phyloP scores from a whole-genome alignment of 2,113 vertebrate genomes.

The Psittacara wagleri region DNA sequence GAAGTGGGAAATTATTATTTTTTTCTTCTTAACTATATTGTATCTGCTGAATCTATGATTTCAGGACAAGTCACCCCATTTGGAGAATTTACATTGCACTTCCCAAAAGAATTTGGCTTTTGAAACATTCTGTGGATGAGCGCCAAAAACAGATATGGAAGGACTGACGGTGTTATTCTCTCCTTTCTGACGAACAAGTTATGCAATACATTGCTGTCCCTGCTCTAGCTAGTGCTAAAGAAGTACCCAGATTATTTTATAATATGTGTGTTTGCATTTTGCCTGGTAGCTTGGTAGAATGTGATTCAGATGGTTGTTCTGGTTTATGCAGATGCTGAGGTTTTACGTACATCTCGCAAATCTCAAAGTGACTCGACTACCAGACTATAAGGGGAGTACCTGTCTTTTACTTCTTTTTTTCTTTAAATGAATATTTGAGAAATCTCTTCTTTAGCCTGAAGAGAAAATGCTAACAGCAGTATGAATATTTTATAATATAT shows the following conservation, averaged over 20 bases:
- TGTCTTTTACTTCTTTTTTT: background rate
- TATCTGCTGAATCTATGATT: background rate
- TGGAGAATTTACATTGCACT: background rate
- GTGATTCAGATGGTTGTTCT: background rate
- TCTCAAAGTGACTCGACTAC: background rate
- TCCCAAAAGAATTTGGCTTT: background rate
- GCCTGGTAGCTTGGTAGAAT: background rate
- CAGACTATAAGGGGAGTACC: background rate
- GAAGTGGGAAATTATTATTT: background rate
- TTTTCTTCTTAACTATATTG: background rate
- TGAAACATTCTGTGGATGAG: background rate
- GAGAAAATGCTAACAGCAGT: background rate
- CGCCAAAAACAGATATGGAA: background rate
- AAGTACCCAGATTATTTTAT: background rate
- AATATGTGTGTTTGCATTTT: background rate
- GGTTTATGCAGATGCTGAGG: background rate
- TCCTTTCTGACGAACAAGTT: background rate
- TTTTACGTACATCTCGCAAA: background rate
- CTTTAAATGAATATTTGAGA: background rate
- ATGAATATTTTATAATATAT: background rate
- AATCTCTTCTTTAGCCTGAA: background rate
- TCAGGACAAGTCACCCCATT: background rate
- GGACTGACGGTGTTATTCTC: background rate
- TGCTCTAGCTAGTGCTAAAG: background rate
- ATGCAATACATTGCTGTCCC: background rate